Percentiles rank a stretch among this genome's conserved stretches.
Evolutionary conservation across 2,113 vertebrate genomes (phyloP).

Genomic region (Lampris incognitus): DNA sequence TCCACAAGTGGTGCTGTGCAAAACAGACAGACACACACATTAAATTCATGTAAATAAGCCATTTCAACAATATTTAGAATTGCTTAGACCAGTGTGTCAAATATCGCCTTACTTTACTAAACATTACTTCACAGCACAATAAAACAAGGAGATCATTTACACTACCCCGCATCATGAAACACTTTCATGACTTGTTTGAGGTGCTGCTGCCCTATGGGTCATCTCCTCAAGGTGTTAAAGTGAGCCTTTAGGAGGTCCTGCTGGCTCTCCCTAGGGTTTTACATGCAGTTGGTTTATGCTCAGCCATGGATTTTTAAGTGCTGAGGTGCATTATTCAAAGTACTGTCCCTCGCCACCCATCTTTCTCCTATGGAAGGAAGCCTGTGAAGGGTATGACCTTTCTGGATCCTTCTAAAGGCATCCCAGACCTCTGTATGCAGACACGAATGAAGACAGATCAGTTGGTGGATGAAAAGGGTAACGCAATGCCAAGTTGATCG

Average conservation of each 20-base stretch:
- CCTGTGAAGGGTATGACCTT: conserved; percentile 81
- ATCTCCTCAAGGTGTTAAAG: conserved; percentile 53
- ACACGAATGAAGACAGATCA: conserved; percentile 83
- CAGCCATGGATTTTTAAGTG: conserved; percentile 75
- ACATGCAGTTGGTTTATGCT: conserved; percentile 59
- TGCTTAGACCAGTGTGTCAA: conserved; percentile 9
- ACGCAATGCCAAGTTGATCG: conserved; percentile 71
- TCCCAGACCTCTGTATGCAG: conserved; percentile 80
- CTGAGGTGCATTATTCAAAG: conserved; percentile 78
- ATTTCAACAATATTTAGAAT: background rate
- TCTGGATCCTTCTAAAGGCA: conserved; percentile 79
- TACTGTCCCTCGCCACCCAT: conserved; percentile 51
- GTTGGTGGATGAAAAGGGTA: conserved; percentile 82
- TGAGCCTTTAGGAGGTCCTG: conserved; percentile 54
- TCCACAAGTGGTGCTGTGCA: conserved; percentile 90
- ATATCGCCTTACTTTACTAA: background rate
- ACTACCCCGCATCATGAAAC: conserved; percentile 39
- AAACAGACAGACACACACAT: conserved; percentile 22
- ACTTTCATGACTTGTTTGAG: conserved; percentile 25
- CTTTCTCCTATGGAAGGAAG: conserved; percentile 64
- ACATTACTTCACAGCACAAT: conserved; percentile 21
- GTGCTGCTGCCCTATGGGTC: conserved; percentile 36
- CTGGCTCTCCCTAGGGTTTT: conserved; percentile 40
- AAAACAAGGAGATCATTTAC: conserved; percentile 21
- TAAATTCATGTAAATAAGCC: background rate